These are phyloP conservation scores for Gouania willdenowi DNA, from an alignment of 2,797 vertebrate genomes.

Conservation along the genomic window DNA sequence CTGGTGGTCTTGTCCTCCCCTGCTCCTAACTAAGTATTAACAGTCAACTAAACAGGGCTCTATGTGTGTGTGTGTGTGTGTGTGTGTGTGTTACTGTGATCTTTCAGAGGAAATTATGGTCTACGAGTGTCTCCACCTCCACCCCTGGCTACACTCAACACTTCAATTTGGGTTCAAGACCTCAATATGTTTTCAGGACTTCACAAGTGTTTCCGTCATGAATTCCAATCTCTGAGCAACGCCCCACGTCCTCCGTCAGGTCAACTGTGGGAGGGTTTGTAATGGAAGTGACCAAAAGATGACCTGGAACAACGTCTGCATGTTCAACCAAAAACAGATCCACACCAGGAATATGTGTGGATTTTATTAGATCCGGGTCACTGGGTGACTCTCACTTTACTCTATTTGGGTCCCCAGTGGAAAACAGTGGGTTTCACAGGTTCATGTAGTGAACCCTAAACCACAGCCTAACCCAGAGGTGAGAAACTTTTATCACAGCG, in stretches of 20 bases:
- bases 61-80: constrained; percentile 1
- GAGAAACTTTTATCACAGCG: too few species aligned
- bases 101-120: constrained; percentile 56
- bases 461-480: constrained; percentile 19
- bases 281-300: constrained; percentile 27
- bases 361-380: constrained; percentile 42
- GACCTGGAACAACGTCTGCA: constrained; percentile 31
- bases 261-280: constrained; percentile 22
- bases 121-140: constrained; percentile 57
- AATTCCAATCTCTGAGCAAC: constrained; percentile 40
- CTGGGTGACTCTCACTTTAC: constrained; percentile 34
- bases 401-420: constrained; percentile 20
- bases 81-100: constrained; percentile 22
- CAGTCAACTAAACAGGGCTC: constrained; percentile 36
- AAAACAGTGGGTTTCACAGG: constrained; percentile 21
- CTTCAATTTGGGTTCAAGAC: constrained; percentile 39
- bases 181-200: constrained; percentile 42
- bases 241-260: constrained; percentile 13
- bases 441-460: constrained; percentile 18
- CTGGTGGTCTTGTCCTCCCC: constrained; percentile 53
- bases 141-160: constrained; percentile 46
- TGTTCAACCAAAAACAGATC: constrained; percentile 20
- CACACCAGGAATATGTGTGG: constrained; percentile 24
- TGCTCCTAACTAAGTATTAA: constrained; percentile 36
- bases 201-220: constrained; percentile 47